Evolutionary conservation across 2,113 vertebrate species (phyloP), one percentile per base, ranked within the genome.

Genomic region (Caranx ignobilis): DNA sequence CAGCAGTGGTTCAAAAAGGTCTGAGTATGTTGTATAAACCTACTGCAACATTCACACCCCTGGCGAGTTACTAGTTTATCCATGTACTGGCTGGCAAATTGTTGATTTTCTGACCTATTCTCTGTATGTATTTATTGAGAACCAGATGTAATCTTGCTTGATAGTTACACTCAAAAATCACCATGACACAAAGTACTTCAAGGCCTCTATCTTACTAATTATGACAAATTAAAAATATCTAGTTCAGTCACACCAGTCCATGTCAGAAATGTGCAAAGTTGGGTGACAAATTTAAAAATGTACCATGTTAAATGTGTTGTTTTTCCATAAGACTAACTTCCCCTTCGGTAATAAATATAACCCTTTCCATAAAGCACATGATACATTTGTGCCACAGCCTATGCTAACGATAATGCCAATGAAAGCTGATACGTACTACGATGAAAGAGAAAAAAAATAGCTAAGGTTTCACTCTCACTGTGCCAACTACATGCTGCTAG

Each of bases 381-480:
- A 19, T 39, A n/a, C 2, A 48, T 57, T 13, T 37, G 54, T 32
- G 8, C 45, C 2, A 34, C 50, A 67, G 67, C 47, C 78, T 6
- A 52, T 54, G 84, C 68, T 82, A 77, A 52, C 60, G 11, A 21
- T n/a, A 11, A 34, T 12, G 50, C 13, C 60, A 1, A 1, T 48
- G 52, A 45, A 62, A 37, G 26, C 45, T 6, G 45, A 59, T 69
- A 79, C 65, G 65, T 71, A 68, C 55, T 39, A 39, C 21, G 47
- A 72, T 3, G 19, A 69, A 81, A 13, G 15, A 11, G 15, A 31
- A 35, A 12, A 48, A 18, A 54, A 21, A 48, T 7, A 18, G 21
- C 21, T 45, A 11, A 8, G 13, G 7, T 18, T 3, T 70, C 10
- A 64, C 60, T 79, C 59, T 32, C 11, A 26, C 18, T 21, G 56